Evolutionary conservation across 2,888 invertebrate genomes (phyloP).

Genomic region (Plagiodera versicolora): DNA sequence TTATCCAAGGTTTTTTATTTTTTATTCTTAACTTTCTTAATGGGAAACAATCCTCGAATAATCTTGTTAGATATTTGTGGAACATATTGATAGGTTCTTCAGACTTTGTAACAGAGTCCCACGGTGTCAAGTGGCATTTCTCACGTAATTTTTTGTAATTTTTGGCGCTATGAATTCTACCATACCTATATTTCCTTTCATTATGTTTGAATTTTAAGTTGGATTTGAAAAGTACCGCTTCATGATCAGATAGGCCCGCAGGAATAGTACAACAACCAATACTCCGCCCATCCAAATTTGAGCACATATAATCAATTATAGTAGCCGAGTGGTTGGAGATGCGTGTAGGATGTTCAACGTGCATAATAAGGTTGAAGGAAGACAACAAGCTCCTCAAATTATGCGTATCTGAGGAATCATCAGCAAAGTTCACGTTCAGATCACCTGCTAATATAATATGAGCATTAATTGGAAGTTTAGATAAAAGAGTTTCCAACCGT

Average conservation of each 20-base stretch:
- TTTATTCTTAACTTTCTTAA: neutral
- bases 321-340: conserved; percentile 1
- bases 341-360: neutral
- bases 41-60: neutral
- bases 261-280: conserved; percentile 5
- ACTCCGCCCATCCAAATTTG: conserved; percentile 4
- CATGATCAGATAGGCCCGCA: conserved; percentile 2
- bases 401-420: neutral
- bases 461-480: neutral
- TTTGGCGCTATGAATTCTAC: neutral
- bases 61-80: neutral
- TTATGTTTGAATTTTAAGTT: neutral
- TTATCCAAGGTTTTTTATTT: neutral
- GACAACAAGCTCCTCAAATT: neutral
- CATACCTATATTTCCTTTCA: neutral
- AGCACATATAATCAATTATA: neutral
- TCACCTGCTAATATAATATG: neutral
- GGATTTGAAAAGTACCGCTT: neutral
- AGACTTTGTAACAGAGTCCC: neutral
- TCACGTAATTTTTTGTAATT: neutral
- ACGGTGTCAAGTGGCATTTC: neutral
- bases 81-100: neutral
- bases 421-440: neutral
- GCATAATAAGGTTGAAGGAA: neutral
- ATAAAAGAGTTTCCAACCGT: neutral